A percentile compares a stretch with the other conserved stretches of the same genome.
Conservation (phyloP, 2,113 vertebrate genomes). For the Dunckerocampus dactyliophorus region DNA sequence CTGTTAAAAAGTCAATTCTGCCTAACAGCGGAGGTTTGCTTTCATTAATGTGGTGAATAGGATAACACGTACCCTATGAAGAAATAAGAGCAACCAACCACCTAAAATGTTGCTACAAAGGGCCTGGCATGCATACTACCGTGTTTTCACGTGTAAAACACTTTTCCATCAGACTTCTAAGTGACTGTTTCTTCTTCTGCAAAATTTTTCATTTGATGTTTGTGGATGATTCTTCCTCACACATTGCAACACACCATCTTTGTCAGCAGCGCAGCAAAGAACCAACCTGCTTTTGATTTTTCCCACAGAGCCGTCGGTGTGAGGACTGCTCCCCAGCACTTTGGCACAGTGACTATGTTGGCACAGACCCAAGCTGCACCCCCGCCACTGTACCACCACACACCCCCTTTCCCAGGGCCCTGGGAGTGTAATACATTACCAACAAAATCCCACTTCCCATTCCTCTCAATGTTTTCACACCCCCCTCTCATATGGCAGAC, state of each 20-base stretch:
- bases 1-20: no score
- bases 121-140: no score
- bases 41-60: no score
- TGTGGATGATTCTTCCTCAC: background rate
- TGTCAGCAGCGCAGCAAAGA: constrained; percentile 24
- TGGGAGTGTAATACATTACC: constrained; percentile 67
- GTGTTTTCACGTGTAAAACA: background rate
- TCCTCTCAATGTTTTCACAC: constrained; percentile 61
- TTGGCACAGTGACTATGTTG: constrained; percentile 71
- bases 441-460: constrained; percentile 73
- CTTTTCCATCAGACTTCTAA: background rate
- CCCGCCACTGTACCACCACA: constrained; percentile 36
- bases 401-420: constrained; percentile 62
- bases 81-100: no score
- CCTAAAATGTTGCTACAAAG: no score
- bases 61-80: no score
- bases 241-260: constrained; percentile 8
- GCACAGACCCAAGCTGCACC: constrained; percentile 59
- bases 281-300: constrained; percentile 61
- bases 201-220: background rate
- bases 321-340: constrained; percentile 54
- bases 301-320: constrained; percentile 60
- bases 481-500: constrained; percentile 35
- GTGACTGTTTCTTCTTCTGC: background rate
- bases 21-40: no score